A percentile compares a stretch with the other conserved stretches of the same genome.
Evolutionary conservation across 2,888 invertebrate species (phyloP).

Genomic region (Tuta absoluta): DNA sequence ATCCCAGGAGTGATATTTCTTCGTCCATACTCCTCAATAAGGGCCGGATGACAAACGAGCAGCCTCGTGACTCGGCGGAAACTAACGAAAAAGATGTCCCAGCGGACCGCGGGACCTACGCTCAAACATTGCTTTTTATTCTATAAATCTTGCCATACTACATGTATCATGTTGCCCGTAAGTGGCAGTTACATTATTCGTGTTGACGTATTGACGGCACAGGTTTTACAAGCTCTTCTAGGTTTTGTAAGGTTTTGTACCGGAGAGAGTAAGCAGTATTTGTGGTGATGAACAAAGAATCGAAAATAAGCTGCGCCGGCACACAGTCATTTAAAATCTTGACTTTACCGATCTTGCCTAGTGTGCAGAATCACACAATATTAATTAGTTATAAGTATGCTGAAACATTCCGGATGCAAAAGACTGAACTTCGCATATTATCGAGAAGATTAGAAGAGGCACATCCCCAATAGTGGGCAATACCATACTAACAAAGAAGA

Average conservation of each 20-base stretch:
- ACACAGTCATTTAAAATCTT: no score
- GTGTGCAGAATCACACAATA: no score
- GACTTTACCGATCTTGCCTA: no score
- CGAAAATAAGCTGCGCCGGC: no score
- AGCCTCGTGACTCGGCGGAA: conserved; percentile 41
- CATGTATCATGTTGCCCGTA: conserved; percentile 33
- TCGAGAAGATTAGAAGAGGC: no score
- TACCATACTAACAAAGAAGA: no score
- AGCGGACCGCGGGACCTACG: conserved; percentile 33
- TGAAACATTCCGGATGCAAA: no score
- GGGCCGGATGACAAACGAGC: conserved; percentile 44
- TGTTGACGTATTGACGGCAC: conserved; percentile 20
- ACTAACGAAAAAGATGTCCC: conserved; percentile 36
- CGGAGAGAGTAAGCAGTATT: background rate
- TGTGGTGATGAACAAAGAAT: no score
- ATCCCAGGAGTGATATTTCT: conserved; percentile 25
- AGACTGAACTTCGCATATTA: no score
- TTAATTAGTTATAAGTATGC: no score
- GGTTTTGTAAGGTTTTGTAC: conserved; percentile 7
- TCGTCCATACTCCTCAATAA: conserved; percentile 32
- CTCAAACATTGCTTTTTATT: conserved; percentile 46
- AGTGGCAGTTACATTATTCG: conserved; percentile 28
- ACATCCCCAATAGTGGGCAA: no score
- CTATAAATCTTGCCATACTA: conserved; percentile 45
- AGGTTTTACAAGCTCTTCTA: background rate